Evolutionary conservation across 37 sponge, comb jelly and placozoan species (phyloP), one percentile per base, ranked within the genome.

Genomic region (Halichondria panicea): DNA sequence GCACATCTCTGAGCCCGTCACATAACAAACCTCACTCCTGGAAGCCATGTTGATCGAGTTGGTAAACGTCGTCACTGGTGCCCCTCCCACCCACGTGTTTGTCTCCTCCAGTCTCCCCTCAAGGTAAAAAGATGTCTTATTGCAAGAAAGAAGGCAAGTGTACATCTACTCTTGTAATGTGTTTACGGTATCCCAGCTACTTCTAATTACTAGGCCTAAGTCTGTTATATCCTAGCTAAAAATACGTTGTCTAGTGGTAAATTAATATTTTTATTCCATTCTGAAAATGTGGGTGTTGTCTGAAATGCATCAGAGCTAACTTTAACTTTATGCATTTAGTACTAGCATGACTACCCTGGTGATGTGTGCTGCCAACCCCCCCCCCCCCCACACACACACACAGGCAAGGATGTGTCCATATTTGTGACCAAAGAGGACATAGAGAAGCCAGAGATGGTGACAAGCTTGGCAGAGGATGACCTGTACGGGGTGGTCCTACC

Each of bases 371-470:
- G 7, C 18, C 61, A 24, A 27, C 27, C 18, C 35, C 7, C 8
- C 9, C 40, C 7, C 40, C 31, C 15, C 35, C 11, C 66, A 37
- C 22, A 37, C 40, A 37, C 8, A 9, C 9, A 36, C 36, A 4
- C 42, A 93, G 93, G 89, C 1, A 84, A 95, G 41, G 92, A 95
- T 68, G 78, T 61, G 55, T 67, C 84, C 30, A 61, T 95, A 2
- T 91, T 91, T 63, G 48, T 91, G 44, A 95, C 95, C 15, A 77
- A 83, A 64, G 91, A 95, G 39, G 95, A 95, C 65, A 43, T 80
- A 21, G 76, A 66, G 15, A 87, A 88, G 21, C 79, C 85, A 0
- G 87, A 84, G 63, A 52, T 63, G 15, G 61, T 81, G 13, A 44
- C 66, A 1, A 70, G 58, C 3, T 50, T 85, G 40, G 79, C 77